phyloP scores from a whole-genome alignment of 2,888 invertebrate genomes.

The Heliconius ethilla region DNA sequence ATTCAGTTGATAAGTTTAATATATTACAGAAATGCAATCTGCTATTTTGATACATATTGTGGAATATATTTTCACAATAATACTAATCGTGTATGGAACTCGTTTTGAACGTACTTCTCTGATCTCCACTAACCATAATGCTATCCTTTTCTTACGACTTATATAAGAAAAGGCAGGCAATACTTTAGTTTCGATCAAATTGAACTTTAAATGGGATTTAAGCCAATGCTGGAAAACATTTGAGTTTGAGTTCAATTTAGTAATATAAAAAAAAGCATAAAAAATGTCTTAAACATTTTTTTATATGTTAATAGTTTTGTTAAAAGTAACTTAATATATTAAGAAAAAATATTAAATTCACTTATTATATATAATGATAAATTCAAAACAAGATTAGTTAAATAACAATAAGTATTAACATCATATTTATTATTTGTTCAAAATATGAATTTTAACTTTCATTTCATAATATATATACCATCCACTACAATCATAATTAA shows the following conservation, averaged over 20 bases:
- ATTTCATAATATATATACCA: too few relatives aligned
- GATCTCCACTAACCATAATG: conserved; percentile 25
- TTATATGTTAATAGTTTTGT: too few relatives aligned
- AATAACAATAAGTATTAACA: too few relatives aligned
- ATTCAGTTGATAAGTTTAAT: too few relatives aligned
- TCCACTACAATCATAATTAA: too few relatives aligned
- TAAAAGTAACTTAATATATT: too few relatives aligned
- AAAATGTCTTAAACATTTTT: neutral
- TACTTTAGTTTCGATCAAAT: conserved; percentile 17
- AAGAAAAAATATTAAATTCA: too few relatives aligned
- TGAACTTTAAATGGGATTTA: neutral
- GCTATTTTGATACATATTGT: neutral
- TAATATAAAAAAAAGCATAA: neutral
- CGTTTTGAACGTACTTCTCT: conserved; percentile 10
- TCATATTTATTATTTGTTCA: too few relatives aligned
- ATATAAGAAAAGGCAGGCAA: conserved; percentile 34
- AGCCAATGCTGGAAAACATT: neutral
- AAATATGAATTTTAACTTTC: neutral
- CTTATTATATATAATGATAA: neutral
- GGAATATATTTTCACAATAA: neutral
- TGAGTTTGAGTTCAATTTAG: neutral
- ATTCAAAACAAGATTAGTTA: neutral
- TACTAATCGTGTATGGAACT: neutral
- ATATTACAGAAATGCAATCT: too few relatives aligned
- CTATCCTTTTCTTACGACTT: conserved; percentile 36